Evolutionary conservation across 2,797 vertebrate genomes (phyloP).

Genomic region (Adelosebastes latens): DNA sequence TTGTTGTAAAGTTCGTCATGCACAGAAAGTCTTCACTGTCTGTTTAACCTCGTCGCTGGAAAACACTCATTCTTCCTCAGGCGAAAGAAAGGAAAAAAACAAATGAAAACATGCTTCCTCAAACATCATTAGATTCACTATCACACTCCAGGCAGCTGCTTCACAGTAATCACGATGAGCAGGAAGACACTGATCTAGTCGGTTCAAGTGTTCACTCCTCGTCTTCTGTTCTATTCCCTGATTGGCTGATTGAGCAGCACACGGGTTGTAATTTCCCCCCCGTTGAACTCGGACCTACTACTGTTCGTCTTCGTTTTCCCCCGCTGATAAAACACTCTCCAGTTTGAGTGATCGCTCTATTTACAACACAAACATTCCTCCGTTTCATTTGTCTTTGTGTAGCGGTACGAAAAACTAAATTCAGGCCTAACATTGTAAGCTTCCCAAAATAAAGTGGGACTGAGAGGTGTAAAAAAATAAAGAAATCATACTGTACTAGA

Average conservation of each 20-base stretch:
- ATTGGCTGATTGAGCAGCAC: constrained; percentile 73
- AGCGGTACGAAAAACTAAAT: constrained; percentile 31
- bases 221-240: constrained; percentile 76
- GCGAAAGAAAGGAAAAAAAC: constrained; percentile 4
- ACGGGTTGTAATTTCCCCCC: constrained; percentile 22
- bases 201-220: constrained; percentile 45
- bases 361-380: constrained; percentile 53
- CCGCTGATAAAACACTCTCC: constrained; percentile 16
- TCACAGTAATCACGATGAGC: constrained; percentile 72
- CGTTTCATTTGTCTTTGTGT: constrained; percentile 37
- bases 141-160: constrained; percentile 66
- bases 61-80: constrained; percentile 43
- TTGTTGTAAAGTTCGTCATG: constrained; percentile 58
- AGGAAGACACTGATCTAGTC: constrained; percentile 78
- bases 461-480: constrained; percentile 78
- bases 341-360: constrained; percentile 26
- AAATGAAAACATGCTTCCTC: constrained; percentile 46
- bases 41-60: constrained; percentile 24
- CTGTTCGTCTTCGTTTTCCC: constrained; percentile 15
- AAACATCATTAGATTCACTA: constrained; percentile 48
- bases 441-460: constrained; percentile 63
- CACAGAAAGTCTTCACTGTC: constrained; percentile 52
- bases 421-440: constrained; percentile 35
- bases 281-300: constrained; percentile 32
- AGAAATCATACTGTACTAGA: constrained; percentile 72